Evolutionary conservation across 2,888 invertebrate genomes (phyloP), one percentile per base, ranked within the genome.

Genomic region (Uloborus plumipes): DNA sequence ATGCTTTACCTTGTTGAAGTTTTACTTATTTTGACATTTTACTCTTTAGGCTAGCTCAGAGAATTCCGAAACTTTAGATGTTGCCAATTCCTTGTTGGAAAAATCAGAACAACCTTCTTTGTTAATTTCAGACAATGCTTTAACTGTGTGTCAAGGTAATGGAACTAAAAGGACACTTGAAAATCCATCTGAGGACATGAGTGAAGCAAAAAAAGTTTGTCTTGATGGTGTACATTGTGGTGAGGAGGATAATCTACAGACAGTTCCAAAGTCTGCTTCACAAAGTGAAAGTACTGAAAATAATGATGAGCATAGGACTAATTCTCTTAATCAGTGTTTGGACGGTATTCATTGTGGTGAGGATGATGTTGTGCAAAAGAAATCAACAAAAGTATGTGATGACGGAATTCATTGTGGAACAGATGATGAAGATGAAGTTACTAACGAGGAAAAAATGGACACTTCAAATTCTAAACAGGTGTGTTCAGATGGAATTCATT

Each of bases 321-420:
- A 80, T 69, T 47, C 69, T 47, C 31, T 73, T 50, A 74, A 67
- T 62, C 47, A 77, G 18, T 64, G 26, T 67, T 16, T 26, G 20
- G 79, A 79, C 53, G 31, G 69, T 31, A 55, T 69, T 55, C 55
- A 31, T n/a, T 55, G 55, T 39, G 55, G 39, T 16, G 70, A 77
- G 65, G 78, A 72, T 51, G 39, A 58, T 14, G 80, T 70, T 13
- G 14, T 16, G 16, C 15, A 15, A 3, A 15, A 16, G 15, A 79
- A 67, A 53, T 2, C n/a, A 2, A 49, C 49, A 16, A 69, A 78
- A 59, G 67, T 59, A 11, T 78, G 78, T 73, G 76, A 71, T 59
- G 83, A 84, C 70, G 74, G 83, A 16, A 69, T 78, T 16, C 78
- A 84, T 70, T 84, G 83, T 78, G 79, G 72, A 3, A 79, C 72